Conservation (phyloP, 1,140 invertebrate species). For the Hydropsyche tenuis region DNA sequence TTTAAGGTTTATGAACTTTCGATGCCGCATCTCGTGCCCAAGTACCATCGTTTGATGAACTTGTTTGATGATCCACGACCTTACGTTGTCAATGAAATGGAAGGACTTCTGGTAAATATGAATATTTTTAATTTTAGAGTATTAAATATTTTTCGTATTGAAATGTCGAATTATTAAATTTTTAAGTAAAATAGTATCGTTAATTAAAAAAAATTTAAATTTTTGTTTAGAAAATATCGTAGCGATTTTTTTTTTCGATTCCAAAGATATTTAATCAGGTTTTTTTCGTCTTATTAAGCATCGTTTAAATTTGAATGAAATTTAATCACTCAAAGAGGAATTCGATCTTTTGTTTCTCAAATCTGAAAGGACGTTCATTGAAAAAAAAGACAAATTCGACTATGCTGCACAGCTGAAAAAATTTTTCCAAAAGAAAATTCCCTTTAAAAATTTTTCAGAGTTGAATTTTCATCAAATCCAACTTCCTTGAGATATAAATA, state of each 20-base stretch:
- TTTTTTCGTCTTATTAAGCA: background rate
- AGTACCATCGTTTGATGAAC: constrained; percentile 52
- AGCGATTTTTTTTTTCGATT: background rate
- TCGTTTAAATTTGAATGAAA: constrained; percentile 23
- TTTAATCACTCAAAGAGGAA: constrained; percentile 15
- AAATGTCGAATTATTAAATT: background rate
- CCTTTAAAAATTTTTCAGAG: too few species aligned
- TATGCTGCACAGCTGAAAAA: too few species aligned
- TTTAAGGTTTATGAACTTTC: constrained; percentile 55
- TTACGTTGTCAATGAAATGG: constrained; percentile 54
- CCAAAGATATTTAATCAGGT: too few species aligned
- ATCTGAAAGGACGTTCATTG: background rate
- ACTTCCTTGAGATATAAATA: too few species aligned
- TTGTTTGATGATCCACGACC: constrained; percentile 52
- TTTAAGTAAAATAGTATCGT: background rate
- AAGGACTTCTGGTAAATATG: constrained; percentile 45
- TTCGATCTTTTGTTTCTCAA: constrained; percentile 2
- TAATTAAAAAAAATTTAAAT: background rate
- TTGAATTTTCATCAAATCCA: too few species aligned
- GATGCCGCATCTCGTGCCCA: constrained; percentile 54
- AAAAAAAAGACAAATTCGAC: too few species aligned
- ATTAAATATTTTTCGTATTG: background rate
- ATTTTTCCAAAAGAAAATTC: too few species aligned
- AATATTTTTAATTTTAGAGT: background rate
- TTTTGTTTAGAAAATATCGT: background rate